Evolutionary conservation across 2,797 vertebrate species (phyloP).

Genomic region (Cyclura pinguis): DNA sequence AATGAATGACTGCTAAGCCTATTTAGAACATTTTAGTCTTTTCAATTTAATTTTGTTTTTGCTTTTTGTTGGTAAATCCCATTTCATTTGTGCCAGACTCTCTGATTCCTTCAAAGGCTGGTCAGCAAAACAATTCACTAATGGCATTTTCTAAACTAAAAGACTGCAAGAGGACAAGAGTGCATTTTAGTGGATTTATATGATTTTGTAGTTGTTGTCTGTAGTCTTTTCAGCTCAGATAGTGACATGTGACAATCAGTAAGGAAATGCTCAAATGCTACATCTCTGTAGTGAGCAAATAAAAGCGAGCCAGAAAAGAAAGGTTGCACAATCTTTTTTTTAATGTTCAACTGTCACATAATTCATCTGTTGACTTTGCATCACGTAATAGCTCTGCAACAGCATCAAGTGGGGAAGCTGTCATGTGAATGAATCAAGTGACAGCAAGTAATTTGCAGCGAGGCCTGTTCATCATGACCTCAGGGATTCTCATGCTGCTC

Average conservation of each 20-base stretch:
- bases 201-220: background rate
- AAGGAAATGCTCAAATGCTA: background rate
- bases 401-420: too few species aligned
- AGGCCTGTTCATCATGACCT: too few species aligned
- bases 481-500: too few species aligned
- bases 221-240: background rate
- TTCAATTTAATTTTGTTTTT: background rate
- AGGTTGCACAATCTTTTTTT: too few species aligned
- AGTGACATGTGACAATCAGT: constrained; percentile 1
- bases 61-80: constrained; percentile 12
- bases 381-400: too few species aligned
- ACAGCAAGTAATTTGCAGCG: too few species aligned
- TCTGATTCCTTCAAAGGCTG: background rate
- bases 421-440: too few species aligned
- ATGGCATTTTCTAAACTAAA: constrained; percentile 26
- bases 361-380: too few species aligned
- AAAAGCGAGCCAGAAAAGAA: background rate
- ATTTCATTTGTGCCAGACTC: constrained; percentile 26
- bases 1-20: constrained; percentile 4
- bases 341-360: too few species aligned
- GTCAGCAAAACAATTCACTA: constrained; percentile 18
- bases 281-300: background rate
- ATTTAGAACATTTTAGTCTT: constrained; percentile 35
- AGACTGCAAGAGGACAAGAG: background rate
- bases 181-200: constrained; percentile 18